Conservation (phyloP, 2,797 vertebrate genomes). For the Sternotherus odoratus region DNA sequence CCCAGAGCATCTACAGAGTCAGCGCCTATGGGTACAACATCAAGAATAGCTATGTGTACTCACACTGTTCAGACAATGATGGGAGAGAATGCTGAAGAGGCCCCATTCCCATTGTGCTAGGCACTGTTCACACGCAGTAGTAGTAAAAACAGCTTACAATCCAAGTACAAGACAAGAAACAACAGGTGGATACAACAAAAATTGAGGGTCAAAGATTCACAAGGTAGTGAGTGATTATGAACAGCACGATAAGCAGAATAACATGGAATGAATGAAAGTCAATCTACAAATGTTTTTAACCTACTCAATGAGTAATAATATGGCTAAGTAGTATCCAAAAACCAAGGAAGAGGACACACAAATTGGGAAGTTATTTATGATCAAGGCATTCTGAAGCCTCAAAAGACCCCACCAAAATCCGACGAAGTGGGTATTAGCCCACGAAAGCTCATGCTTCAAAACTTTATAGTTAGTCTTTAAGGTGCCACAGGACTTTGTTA, state of each 20-base stretch:
- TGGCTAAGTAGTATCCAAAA: background rate
- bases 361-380: background rate
- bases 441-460: no score
- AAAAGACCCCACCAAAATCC: background rate
- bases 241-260: background rate
- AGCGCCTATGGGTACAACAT: background rate
- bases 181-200: background rate
- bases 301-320: background rate
- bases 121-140: background rate
- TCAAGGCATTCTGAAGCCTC: fast-evolving
- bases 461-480: no score
- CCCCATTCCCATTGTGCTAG: background rate
- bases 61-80: background rate
- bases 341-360: background rate
- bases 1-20: no score
- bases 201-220: background rate
- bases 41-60: background rate
- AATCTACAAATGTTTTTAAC: background rate
- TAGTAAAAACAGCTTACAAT: background rate
- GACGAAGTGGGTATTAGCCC: no score
- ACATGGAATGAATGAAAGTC: background rate
- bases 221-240: background rate
- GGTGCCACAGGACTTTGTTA: no score
- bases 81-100: background rate
- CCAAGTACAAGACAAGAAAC: background rate